Evolutionary conservation across 2,797 vertebrate genomes (phyloP).

Genomic region (Salarias fasciatus): DNA sequence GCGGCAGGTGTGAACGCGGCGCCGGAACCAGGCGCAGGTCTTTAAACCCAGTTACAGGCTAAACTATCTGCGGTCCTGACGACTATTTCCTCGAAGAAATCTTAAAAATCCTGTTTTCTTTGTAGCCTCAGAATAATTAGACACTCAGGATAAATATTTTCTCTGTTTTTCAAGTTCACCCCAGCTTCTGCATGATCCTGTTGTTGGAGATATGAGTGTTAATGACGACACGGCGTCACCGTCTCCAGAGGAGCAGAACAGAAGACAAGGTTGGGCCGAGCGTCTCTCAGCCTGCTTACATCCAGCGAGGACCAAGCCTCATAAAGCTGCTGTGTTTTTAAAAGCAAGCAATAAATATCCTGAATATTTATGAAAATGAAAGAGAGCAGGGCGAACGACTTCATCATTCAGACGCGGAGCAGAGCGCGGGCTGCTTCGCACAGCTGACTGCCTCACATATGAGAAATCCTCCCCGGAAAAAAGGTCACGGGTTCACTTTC

Average conservation of each 20-base stretch:
- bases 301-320: conserved; percentile 45
- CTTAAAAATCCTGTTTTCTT: neutral
- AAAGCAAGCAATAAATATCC: conserved; percentile 55
- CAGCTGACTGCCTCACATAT: conserved; percentile 52
- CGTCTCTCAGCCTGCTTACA: conserved; percentile 39
- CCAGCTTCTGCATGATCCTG: conserved; percentile 27
- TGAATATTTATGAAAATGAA: conserved; percentile 72
- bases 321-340: conserved; percentile 63
- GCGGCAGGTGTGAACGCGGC: too few relatives aligned
- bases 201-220: conserved; percentile 23
- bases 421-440: conserved; percentile 53
- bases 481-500: conserved; percentile 62
- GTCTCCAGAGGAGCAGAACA: conserved; percentile 6
- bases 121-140: neutral
- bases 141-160: too few relatives aligned
- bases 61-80: neutral
- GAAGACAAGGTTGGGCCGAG: conserved; percentile 22
- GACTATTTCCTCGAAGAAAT: neutral
- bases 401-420: conserved; percentile 41
- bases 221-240: conserved; percentile 23
- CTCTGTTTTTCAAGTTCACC: conserved; percentile 9
- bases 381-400: conserved; percentile 41
- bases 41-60: neutral
- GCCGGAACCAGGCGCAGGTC: too few relatives aligned
- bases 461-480: conserved; percentile 39